Percentiles rank a stretch among this genome's conserved stretches.
phyloP scores from a whole-genome alignment of 1,140 invertebrate genomes.

The Drosophila neocordata region DNA sequence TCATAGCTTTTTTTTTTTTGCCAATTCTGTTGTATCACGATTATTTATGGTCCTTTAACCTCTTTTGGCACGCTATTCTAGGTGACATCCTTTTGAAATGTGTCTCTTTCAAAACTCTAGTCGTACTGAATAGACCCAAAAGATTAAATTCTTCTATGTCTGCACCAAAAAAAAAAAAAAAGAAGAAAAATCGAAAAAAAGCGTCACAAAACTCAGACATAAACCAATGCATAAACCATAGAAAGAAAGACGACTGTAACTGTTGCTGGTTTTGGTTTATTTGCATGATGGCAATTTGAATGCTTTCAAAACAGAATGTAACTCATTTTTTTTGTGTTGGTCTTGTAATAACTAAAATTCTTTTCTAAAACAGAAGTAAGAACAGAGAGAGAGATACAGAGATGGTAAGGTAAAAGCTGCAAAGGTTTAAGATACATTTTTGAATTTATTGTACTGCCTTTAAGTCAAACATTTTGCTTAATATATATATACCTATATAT shows the following conservation, averaged over 20 bases:
- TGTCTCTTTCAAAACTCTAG: constrained; percentile 36
- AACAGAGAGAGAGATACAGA: not conserved
- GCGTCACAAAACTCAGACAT: constrained; percentile 13
- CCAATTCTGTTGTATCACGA: too few species aligned
- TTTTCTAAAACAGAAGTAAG: not conserved
- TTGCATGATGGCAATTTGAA: not conserved
- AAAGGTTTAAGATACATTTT: constrained; percentile 19
- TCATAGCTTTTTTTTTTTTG: too few species aligned
- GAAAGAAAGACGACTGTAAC: constrained; percentile 11
- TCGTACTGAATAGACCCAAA: constrained; percentile 35
- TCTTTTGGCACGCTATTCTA: constrained; percentile 1
- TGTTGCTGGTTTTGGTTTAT: not conserved
- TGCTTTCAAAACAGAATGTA: not conserved
- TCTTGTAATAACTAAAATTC: not conserved
- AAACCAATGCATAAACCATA: not conserved
- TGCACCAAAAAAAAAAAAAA: constrained; percentile 16
- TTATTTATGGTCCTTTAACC: too few species aligned
- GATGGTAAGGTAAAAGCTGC: constrained; percentile 22
- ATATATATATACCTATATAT: too few species aligned
- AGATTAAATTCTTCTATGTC: constrained; percentile 34
- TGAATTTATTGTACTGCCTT: constrained; percentile 20
- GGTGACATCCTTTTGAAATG: constrained; percentile 38
- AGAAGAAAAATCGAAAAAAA: constrained; percentile 10
- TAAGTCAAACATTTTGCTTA: not conserved
- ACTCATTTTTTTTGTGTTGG: constrained; percentile 22